A percentile compares a stretch with the other conserved stretches of the same genome.
Conservation (phyloP, 1,140 invertebrate genomes). For the Gonatopus flavifemur region DNA sequence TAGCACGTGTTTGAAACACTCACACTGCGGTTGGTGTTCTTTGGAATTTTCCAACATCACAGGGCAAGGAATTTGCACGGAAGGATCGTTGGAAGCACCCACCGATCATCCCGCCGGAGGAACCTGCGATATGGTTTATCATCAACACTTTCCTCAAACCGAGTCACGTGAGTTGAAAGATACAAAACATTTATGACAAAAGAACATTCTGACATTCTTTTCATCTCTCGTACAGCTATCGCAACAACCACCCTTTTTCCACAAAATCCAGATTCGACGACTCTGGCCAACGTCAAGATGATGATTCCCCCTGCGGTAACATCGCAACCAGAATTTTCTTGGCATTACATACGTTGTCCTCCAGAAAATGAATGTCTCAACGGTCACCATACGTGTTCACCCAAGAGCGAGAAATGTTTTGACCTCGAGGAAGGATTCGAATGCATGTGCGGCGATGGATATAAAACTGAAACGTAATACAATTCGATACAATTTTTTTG, state of each 20-base stretch:
- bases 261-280: slow-evolving; percentile 48
- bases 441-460: slow-evolving; percentile 85
- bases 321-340: slow-evolving; percentile 64
- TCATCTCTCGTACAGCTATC: slow-evolving; percentile 18
- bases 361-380: slow-evolving; percentile 93
- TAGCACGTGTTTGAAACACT: slow-evolving; percentile 80
- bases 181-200: too few relatives aligned
- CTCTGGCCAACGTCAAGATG: slow-evolving; percentile 54
- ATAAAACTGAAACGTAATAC: slow-evolving; percentile 60
- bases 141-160: slow-evolving; percentile 39
- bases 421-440: slow-evolving; percentile 76
- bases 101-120: slow-evolving; percentile 68
- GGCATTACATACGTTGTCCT: slow-evolving; percentile 87
- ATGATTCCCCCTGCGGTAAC: slow-evolving; percentile 34
- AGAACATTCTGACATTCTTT: not conserved
- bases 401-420: slow-evolving; percentile 80
- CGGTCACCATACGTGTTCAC: slow-evolving; percentile 86
- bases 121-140: slow-evolving; percentile 65
- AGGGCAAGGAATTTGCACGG: slow-evolving; percentile 71
- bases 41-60: slow-evolving; percentile 57
- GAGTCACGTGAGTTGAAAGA: slow-evolving; percentile 27
- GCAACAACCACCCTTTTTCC: slow-evolving; percentile 22
- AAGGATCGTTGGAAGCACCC: slow-evolving; percentile 75
- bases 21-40: slow-evolving; percentile 85
- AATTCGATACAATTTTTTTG: too few relatives aligned